These are phyloP conservation scores for Linepithema humile DNA, from an alignment of 1,140 invertebrate genomes.

Conservation along the genomic window DNA sequence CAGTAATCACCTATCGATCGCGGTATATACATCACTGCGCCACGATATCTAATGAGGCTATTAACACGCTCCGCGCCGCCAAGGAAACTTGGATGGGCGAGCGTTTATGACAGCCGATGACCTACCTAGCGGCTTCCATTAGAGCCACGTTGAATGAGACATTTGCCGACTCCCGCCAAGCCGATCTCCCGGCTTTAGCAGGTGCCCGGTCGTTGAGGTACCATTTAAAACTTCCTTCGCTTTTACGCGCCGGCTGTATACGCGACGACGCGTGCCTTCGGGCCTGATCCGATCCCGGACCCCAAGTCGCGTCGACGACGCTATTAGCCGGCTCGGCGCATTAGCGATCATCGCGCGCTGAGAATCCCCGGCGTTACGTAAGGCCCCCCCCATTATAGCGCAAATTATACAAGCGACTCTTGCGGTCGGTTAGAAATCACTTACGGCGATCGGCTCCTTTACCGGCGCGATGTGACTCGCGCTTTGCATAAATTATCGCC, in stretches of 20 bases:
- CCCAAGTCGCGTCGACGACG: conserved; percentile 23
- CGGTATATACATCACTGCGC: conserved; percentile 46
- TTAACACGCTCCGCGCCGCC: conserved; percentile 70
- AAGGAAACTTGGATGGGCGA: conserved; percentile 65
- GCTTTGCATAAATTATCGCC: conserved; percentile 37
- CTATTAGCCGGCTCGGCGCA: conserved; percentile 27
- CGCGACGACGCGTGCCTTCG: conserved; percentile 11
- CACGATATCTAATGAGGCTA: conserved; percentile 73
- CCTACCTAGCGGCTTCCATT: conserved; percentile 75
- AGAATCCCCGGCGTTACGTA: conserved; percentile 43
- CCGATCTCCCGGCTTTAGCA: conserved; percentile 55
- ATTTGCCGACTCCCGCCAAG: conserved; percentile 64
- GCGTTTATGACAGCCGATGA: conserved; percentile 76
- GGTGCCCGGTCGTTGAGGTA: neutral
- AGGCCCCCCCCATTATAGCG: conserved; percentile 40
- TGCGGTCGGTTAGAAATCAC: conserved; percentile 48
- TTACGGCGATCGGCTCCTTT: conserved; percentile 41
- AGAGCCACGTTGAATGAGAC: conserved; percentile 69
- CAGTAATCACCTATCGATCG: conserved; percentile 28
- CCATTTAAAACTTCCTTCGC: conserved; percentile 55
- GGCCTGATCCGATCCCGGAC: neutral
- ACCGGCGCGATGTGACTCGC: neutral
- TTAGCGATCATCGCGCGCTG: conserved; percentile 20
- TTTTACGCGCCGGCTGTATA: conserved; percentile 21
- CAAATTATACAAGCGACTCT: conserved; percentile 53